Evolutionary conservation across 2,797 vertebrate genomes (phyloP), one percentile per base, ranked within the genome.

Genomic region (Enteromius afrohamiltoni): DNA sequence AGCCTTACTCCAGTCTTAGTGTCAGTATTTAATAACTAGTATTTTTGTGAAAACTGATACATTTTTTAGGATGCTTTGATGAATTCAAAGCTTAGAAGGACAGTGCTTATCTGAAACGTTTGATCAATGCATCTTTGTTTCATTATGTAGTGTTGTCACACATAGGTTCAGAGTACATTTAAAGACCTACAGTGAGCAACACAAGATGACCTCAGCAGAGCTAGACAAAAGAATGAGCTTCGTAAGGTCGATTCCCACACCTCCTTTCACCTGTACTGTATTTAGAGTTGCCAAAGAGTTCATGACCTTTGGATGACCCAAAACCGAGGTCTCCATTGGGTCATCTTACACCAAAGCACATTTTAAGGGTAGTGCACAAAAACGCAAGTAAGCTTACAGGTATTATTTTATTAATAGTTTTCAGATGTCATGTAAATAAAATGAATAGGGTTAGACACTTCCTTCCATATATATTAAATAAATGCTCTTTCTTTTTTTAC

Each of bases 251-350:
- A 37, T 23, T 51, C 77, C 21, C 47, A 40, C 21, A 53, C 51
- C 16, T 26, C 64, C 14, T n/a, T 47, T 71, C n/a, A 47, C 49
- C 70, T 42, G 21, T 21, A 40, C 34, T 70, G 10, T 40, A 70
- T 70, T 80, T 80, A 70, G 67, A 10, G n/a, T 29, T 29, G 53
- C n/a, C 16, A 31, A 14, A 10, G 51, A 17, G 69, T 55, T 82
- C 42, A 23, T 19, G 42, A 49, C 80, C 29, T 42, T 73, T 29
- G 29, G n/a, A 26, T 51, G 64, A 37, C 21, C 62, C 45, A 11
- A 3, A 53, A 26, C 2, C 29, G 13, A 76, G 34, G 7, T 49
- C 17, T 79, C 11, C 45, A 6, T 34, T 3, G 45, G 17, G 76
- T 65, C 60, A 49, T 49, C 58, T 79, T 10, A 2, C 4, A 49